Conservation (phyloP, 2,797 vertebrate genomes). For the Agapornis canus region DNA sequence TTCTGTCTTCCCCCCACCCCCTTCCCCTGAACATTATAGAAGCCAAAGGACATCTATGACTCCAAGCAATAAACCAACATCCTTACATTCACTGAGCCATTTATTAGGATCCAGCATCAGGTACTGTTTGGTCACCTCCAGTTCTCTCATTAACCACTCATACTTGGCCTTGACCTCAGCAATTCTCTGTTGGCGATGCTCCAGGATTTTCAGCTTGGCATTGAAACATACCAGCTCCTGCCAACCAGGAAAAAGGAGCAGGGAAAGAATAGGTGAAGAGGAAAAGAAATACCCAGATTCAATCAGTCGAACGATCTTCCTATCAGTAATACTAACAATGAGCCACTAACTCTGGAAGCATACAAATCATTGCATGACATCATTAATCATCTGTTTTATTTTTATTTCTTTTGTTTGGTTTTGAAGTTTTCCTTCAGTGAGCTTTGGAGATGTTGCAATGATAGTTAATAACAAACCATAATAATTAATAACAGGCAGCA, state of each 20-base stretch:
- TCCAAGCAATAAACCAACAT: not conserved
- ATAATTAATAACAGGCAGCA: conserved; percentile 40
- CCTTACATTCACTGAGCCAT: conserved; percentile 92
- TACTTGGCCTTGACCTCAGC: conserved; percentile 88
- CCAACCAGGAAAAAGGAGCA: not conserved
- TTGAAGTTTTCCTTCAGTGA: conserved; percentile 18
- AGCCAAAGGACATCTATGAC: not conserved
- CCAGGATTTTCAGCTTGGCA: conserved; percentile 89
- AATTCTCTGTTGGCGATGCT: conserved; percentile 89
- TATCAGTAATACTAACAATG: not conserved
- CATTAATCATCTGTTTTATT: not conserved
- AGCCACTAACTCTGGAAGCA: not conserved
- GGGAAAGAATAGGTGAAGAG: not conserved
- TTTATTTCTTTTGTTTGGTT: conserved; percentile 23
- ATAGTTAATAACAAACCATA: conserved; percentile 27
- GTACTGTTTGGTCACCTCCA: conserved; percentile 86
- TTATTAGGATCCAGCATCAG: conserved; percentile 88
- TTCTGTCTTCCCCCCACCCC: not conserved
- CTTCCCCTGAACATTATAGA: not conserved
- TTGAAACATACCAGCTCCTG: conserved; percentile 89
- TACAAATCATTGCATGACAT: not conserved
- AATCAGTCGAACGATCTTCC: not conserved
- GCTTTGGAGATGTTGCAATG: conserved; percentile 7
- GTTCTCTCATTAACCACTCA: conserved; percentile 87
- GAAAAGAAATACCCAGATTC: not conserved